These are phyloP conservation scores for Bergia sp. DNA, from an alignment of 92 coral and sea anemone genomes.

Conservation along the genomic window DNA sequence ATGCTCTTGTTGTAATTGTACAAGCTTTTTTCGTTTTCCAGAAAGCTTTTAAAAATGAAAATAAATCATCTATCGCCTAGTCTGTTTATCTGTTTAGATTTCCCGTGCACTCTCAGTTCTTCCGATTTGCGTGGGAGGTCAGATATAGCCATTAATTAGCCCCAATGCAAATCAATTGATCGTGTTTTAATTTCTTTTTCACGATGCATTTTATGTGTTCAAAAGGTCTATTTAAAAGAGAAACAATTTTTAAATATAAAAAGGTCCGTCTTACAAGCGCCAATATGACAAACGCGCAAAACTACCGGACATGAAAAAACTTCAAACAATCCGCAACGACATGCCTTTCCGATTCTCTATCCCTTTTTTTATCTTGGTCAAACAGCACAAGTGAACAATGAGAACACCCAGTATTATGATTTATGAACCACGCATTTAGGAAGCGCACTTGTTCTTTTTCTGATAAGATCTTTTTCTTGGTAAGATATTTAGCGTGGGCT, in stretches of 20 bases:
- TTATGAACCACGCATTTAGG: neutral
- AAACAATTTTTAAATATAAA: neutral
- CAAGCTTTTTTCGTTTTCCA: neutral
- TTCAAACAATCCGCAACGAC: neutral
- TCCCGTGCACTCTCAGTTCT: neutral
- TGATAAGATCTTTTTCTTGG: neutral
- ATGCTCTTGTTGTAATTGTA: neutral
- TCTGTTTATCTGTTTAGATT: neutral
- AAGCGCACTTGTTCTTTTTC: neutral
- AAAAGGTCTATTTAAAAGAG: constrained; percentile 2
- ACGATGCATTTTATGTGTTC: neutral
- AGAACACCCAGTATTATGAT: neutral
- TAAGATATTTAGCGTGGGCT: too few species aligned
- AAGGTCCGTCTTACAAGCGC: neutral
- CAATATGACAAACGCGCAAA: too few species aligned
- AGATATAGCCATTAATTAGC: constrained; percentile 13
- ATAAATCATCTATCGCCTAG: neutral
- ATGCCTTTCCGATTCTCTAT: neutral
- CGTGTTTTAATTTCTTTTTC: constrained; percentile 9
- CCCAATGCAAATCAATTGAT: constrained; percentile 4
- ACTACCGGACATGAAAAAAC: neutral
- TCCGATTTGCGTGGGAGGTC: constrained; percentile 26
- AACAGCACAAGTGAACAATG: neutral
- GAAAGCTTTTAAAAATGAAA: too few species aligned
- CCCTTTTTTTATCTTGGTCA: neutral